Conservation (phyloP, 2,888 invertebrate species). For the Patella ulyssiponensis region DNA sequence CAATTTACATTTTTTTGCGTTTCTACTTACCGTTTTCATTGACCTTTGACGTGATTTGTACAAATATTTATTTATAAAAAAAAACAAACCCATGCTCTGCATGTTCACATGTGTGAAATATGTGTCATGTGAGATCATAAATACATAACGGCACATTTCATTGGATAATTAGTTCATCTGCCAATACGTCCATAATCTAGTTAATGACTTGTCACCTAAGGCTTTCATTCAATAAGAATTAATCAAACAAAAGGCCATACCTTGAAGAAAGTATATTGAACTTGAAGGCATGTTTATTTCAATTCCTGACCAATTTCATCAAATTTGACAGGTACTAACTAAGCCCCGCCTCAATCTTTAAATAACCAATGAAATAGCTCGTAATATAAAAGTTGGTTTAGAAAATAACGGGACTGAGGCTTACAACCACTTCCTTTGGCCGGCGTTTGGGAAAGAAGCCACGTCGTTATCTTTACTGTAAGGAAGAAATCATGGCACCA, state of each 20-base stretch:
- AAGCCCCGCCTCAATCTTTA: not conserved
- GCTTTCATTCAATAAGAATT: not conserved
- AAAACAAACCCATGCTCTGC: no score
- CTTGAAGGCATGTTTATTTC: no score
- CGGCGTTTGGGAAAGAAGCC: conserved; percentile 13
- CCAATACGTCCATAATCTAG: not conserved
- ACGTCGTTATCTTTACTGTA: conserved; percentile 14
- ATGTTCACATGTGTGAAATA: no score
- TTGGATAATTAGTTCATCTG: not conserved
- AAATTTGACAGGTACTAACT: not conserved
- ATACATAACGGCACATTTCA: no score
- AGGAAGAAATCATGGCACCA: conserved; percentile 74
- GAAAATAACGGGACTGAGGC: conserved; percentile 20
- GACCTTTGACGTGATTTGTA: no score
- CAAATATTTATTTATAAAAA: no score
- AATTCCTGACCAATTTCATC: no score
- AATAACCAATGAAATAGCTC: conserved; percentile 19
- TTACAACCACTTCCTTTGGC: conserved; percentile 35
- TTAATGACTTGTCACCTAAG: not conserved
- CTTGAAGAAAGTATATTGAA: no score
- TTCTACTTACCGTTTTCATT: no score
- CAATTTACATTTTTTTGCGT: no score
- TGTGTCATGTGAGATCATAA: no score
- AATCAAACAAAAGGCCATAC: not conserved
- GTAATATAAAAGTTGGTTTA: conserved; percentile 13